Evolutionary conservation across 2,888 invertebrate genomes (phyloP), one percentile per base, ranked within the genome.

Genomic region (Scaptomyza reducta): DNA sequence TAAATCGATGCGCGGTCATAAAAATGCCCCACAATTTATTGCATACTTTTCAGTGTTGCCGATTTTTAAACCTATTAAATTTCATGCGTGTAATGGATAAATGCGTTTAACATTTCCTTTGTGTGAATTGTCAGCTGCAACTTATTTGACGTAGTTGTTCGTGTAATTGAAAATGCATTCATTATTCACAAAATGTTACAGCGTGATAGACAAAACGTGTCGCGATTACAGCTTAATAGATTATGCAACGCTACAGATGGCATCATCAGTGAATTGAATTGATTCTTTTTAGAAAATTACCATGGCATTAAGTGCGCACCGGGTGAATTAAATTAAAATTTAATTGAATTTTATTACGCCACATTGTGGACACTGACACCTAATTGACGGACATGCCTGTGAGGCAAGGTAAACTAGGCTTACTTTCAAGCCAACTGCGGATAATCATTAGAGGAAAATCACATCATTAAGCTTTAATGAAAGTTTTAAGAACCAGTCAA

Each of bases 21-120:
- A 87, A 16, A 87, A 70, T 70, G 49, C 70, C 13, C 73, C 73
- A 59, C 57, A 82, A 87, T 88, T 89, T 89, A 89, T 87, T 70
- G 78, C 86, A 72, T 70, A 83, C 89, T 87, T 80, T 42, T 33
- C 54, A 47, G 64, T 47, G 60, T 40, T 40, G 40, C 10, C 9
- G 40, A 40, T 40, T 16, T 40, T 40, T 16, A 40, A 16, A 16
- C 40, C 40, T 10, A 4, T 40, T 16, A 66, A 65, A 70, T 62
- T 71, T 74, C 35, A 66, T 59, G 49, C 46, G 18, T 16, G 9
- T 25, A 49, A 47, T 31, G 55, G 54, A 65, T 64, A 53, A 70
- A 80, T 73, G 25, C 70, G 78, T 67, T 79, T 67, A 72, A 58
- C 84, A 47, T 27, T 25, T 65, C 72, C 65, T 67, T 58, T 79